Conservation (phyloP, 2,113 vertebrate species). For the Siphamia tubifer region DNA sequence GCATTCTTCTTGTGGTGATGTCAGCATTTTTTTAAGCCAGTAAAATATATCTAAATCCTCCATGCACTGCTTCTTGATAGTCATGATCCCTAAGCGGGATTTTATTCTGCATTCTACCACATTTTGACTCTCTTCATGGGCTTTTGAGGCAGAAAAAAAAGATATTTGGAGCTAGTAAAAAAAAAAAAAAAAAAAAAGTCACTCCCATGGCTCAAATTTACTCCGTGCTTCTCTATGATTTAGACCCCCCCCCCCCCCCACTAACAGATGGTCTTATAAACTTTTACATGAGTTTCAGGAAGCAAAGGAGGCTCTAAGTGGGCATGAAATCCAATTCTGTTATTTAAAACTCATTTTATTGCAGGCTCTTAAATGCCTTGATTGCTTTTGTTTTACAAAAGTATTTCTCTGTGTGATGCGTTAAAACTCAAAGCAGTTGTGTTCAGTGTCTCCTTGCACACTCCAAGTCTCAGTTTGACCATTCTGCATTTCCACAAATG, state of each 20-base stretch:
- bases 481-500: constrained; percentile 6
- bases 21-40: constrained; percentile 45
- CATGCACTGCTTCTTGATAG: constrained; percentile 22
- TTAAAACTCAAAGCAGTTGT: constrained; percentile 9
- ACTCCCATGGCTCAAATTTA: background rate
- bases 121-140: constrained; percentile 24
- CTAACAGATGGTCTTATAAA: constrained; percentile 63
- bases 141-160: constrained; percentile 27
- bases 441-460: background rate
- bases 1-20: constrained; percentile 22
- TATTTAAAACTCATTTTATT: constrained; percentile 23
- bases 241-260: background rate
- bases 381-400: background rate
- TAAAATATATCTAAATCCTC: constrained; percentile 41
- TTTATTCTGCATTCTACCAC: constrained; percentile 34
- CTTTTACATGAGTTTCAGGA: constrained; percentile 33
- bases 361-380: background rate
- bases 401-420: background rate
- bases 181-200: background rate
- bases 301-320: background rate
- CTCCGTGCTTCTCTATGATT: constrained; percentile 4
- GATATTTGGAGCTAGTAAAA: constrained; percentile 12
- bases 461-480: constrained; percentile 8
- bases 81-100: constrained; percentile 31
- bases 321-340: constrained; percentile 15